Conservation (phyloP, 2,113 vertebrate species). For the Scomber japonicus region DNA sequence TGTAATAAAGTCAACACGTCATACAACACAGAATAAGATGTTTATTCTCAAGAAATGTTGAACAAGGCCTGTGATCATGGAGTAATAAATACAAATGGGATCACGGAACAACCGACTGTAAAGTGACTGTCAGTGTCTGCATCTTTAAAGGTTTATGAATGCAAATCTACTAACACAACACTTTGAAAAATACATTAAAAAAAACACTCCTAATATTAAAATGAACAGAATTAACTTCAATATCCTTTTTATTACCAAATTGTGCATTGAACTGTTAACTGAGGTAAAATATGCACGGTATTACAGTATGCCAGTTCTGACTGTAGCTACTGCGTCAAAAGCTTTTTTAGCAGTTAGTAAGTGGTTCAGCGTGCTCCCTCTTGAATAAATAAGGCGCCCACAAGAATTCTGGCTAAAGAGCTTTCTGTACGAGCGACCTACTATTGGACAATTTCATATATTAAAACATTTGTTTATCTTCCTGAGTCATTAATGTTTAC, state of each 20-base stretch:
- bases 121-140: conserved; percentile 33
- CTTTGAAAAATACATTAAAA: conserved; percentile 52
- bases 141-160: conserved; percentile 16
- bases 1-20: conserved; percentile 49
- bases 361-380: conserved; percentile 18
- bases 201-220: conserved; percentile 55
- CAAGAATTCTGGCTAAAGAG: conserved; percentile 11
- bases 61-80: conserved; percentile 65
- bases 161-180: conserved; percentile 20
- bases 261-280: conserved; percentile 43
- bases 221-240: conserved; percentile 20
- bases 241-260: conserved; percentile 31
- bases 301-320: conserved; percentile 49
- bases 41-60: conserved; percentile 76
- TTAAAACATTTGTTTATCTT: conserved; percentile 65
- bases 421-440: conserved; percentile 36
- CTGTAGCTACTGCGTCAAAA: conserved; percentile 27
- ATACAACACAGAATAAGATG: conserved; percentile 41
- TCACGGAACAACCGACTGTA: conserved; percentile 58
- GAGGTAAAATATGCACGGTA: conserved; percentile 50
- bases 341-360: conserved; percentile 12
- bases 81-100: conserved; percentile 74
- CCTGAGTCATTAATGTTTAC: conserved; percentile 74
- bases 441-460: conserved; percentile 56
- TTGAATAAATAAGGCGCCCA: conserved; percentile 64